These are phyloP conservation scores for Caenorhabditis angaria DNA, from an alignment of 2,888 invertebrate species.

Conservation along the genomic window DNA sequence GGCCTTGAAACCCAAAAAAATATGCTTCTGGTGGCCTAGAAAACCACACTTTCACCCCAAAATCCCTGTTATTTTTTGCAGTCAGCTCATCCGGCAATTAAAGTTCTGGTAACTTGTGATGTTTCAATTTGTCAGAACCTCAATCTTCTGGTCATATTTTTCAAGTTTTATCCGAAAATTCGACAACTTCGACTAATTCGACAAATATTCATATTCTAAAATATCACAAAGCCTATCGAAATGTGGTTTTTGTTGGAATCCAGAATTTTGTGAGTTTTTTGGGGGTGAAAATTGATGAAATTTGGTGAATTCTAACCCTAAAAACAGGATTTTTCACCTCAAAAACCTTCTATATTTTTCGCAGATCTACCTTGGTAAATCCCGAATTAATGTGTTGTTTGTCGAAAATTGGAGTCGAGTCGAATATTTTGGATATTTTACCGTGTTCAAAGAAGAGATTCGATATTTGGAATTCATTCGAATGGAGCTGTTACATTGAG, in stretches of 20 bases:
- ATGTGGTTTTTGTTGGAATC: conserved; percentile 57
- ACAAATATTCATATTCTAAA: conserved; percentile 37
- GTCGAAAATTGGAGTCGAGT: conserved; percentile 38
- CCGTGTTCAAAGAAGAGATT: conserved; percentile 77
- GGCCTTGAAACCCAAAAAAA: no score
- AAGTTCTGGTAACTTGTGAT: conserved; percentile 37
- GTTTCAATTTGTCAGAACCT: conserved; percentile 43
- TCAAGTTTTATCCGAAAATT: conserved; percentile 26
- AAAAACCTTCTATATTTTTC: no score
- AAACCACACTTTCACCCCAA: no score
- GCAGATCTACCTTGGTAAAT: no score
- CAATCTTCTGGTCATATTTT: conserved; percentile 42
- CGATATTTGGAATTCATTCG: conserved; percentile 77
- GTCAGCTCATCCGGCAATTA: conserved; percentile 36
- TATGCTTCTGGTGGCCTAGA: no score
- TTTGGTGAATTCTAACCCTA: no score
- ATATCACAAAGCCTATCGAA: conserved; percentile 63
- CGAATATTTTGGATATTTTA: conserved; percentile 69
- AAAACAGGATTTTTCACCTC: no score
- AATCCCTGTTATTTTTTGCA: no score
- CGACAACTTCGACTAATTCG: conserved; percentile 19
- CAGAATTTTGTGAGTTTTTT: conserved; percentile 34
- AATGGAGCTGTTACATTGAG: conserved; percentile 74
- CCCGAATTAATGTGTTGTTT: conserved; percentile 48
- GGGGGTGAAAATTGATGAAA: no score